Conservation (phyloP, 2,113 vertebrate genomes). For the Phasianus colchicus region DNA sequence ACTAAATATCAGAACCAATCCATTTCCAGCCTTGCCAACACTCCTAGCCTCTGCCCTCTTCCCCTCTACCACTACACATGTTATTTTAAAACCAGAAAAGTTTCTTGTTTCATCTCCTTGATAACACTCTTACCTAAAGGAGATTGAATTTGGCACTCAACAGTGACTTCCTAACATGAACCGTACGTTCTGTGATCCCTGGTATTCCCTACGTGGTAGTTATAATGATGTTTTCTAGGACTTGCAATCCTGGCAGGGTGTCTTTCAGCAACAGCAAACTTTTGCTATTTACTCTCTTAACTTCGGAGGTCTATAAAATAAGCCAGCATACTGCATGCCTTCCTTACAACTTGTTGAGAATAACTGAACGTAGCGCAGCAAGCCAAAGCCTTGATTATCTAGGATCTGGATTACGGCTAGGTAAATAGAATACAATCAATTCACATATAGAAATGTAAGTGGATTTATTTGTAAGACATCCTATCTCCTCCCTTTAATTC, state of each 20-base stretch:
- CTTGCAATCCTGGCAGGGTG: background rate
- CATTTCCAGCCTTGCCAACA: background rate
- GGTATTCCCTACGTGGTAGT: background rate
- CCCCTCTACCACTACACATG: background rate
- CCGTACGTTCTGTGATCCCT: background rate
- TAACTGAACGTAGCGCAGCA: background rate
- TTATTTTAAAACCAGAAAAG: background rate
- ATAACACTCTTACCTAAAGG: background rate
- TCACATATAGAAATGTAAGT: conserved; percentile 64
- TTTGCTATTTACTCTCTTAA: background rate
- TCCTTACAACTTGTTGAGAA: background rate
- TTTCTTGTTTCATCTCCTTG: background rate
- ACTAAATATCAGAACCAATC: background rate
- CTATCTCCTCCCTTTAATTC: conserved; percentile 52
- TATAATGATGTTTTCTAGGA: background rate
- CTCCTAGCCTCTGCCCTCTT: background rate
- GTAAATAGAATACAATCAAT: conserved; percentile 71
- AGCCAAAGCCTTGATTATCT: conserved; percentile 50
- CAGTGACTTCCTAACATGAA: background rate
- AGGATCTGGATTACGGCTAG: conserved; percentile 60
- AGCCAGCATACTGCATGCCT: background rate
- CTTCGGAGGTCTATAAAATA: background rate
- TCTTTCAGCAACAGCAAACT: background rate
- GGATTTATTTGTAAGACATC: conserved; percentile 64
- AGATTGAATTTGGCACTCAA: background rate